phyloP scores from a whole-genome alignment of 1,140 invertebrate species.

The Belonocnema kinseyi region DNA sequence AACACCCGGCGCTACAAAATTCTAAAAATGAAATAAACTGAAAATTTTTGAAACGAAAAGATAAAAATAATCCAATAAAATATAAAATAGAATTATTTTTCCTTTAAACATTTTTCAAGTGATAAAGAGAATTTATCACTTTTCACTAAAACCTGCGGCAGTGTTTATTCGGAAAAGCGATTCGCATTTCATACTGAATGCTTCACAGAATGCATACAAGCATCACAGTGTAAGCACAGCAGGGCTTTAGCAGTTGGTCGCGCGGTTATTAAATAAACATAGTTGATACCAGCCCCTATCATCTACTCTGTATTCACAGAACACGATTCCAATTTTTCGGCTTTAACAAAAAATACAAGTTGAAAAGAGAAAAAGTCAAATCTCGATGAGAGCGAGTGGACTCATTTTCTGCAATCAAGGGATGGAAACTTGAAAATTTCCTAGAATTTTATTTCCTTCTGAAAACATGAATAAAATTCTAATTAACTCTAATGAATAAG shows the following conservation, averaged over 20 bases:
- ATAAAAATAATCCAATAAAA: neutral
- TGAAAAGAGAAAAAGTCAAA: conserved; percentile 9
- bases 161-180: conserved; percentile 4
- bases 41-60: too few species aligned
- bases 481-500: neutral
- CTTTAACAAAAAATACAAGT: neutral
- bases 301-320: neutral
- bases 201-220: neutral
- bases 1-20: too few species aligned
- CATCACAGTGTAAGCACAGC: conserved; percentile 11
- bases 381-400: neutral
- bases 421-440: neutral
- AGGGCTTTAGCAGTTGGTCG: conserved; percentile 22
- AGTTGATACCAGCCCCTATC: neutral
- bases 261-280: conserved; percentile 30
- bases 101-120: neutral
- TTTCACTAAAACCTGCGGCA: neutral
- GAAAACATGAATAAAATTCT: neutral
- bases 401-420: neutral
- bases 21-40: too few species aligned
- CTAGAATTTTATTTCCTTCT: neutral
- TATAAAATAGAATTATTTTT: neutral
- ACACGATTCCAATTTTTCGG: conserved; percentile 1
- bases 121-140: neutral
- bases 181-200: conserved; percentile 17